Percentiles rank a stretch among this genome's conserved stretches.
phyloP scores from a whole-genome alignment of 2,888 invertebrate species.

The Leptinotarsa tumamoca region DNA sequence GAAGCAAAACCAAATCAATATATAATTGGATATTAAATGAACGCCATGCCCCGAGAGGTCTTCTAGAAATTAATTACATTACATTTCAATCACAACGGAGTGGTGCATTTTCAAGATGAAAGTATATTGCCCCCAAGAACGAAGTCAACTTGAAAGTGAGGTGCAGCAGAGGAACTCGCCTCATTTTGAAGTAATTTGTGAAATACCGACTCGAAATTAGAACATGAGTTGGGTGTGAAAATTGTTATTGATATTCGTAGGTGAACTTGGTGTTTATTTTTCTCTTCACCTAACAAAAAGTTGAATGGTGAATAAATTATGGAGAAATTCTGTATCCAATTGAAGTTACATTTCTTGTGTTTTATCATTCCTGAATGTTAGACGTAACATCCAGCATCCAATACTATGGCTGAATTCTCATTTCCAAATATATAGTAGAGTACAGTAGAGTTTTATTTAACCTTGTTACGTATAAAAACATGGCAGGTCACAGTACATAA shows the following conservation, averaged over 20 bases:
- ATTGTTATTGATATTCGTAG: neutral
- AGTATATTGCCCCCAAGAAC: constrained; percentile 1
- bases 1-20: constrained; percentile 31
- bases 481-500: no score
- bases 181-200: neutral
- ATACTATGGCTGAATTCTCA: no score
- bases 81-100: constrained; percentile 37
- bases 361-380: no score
- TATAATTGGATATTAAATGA: constrained; percentile 41
- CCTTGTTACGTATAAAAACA: no score
- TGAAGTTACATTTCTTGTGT: no score
- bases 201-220: neutral
- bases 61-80: constrained; percentile 40
- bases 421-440: no score
- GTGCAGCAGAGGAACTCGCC: neutral
- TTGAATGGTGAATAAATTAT: no score
- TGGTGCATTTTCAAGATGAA: constrained; percentile 15
- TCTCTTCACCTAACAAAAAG: no score
- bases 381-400: no score
- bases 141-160: neutral
- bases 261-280: no score
- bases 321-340: no score
- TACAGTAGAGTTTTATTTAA: no score
- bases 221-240: neutral
- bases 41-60: constrained; percentile 36